Conservation (phyloP, 2,888 invertebrate species). For the Plebejus melissa region DNA sequence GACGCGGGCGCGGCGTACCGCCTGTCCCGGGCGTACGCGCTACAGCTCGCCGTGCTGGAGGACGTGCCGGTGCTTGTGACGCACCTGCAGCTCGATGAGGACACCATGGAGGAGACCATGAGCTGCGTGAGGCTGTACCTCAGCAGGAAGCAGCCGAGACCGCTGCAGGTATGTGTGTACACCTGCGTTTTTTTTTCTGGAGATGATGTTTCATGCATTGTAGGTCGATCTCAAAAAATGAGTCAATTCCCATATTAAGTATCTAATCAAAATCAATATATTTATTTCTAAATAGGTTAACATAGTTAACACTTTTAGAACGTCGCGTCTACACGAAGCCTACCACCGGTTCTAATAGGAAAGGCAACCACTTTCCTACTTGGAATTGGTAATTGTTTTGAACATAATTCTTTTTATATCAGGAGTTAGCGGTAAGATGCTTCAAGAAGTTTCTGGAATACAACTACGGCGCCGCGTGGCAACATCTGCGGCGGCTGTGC, state of each 20-base stretch:
- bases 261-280: no score
- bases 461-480: constrained; percentile 65
- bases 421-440: constrained; percentile 76
- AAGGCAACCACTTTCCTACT: no score
- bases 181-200: no score
- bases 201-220: no score
- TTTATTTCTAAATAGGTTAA: no score
- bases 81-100: constrained; percentile 67
- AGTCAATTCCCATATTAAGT: no score
- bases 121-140: constrained; percentile 72
- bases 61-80: constrained; percentile 66
- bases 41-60: constrained; percentile 73
- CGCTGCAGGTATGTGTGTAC: constrained; percentile 76
- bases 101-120: constrained; percentile 61
- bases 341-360: no score
- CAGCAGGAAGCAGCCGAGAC: constrained; percentile 79
- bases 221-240: no score
- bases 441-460: constrained; percentile 70
- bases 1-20: constrained; percentile 79
- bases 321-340: no score
- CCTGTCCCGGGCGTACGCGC: constrained; percentile 64
- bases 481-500: constrained; percentile 54
- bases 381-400: no score
- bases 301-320: no score
- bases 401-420: constrained; percentile 30